Evolutionary conservation across 2,797 vertebrate species (phyloP).

Genomic region (Atherinosoma microstoma): DNA sequence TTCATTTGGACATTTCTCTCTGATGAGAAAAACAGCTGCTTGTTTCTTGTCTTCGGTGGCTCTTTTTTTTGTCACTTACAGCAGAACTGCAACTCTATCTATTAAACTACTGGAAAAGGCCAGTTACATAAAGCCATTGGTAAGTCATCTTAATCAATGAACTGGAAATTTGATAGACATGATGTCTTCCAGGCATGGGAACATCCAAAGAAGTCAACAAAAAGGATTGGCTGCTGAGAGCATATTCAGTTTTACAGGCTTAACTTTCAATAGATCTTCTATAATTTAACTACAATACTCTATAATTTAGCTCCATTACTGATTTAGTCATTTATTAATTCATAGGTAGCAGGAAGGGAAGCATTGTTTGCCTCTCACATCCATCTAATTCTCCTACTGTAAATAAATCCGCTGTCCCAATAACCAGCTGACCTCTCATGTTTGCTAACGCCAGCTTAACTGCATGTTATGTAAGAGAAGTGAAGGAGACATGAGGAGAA

Average conservation of each 20-base stretch:
- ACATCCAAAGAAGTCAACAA: constrained; percentile 19
- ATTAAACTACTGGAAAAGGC: constrained; percentile 43
- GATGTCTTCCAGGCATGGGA: constrained; percentile 27
- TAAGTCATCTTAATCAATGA: constrained; percentile 69
- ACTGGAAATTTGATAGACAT: constrained; percentile 27
- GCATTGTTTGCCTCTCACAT: constrained; percentile 31
- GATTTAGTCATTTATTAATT: constrained; percentile 13
- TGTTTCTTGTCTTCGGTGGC: constrained; percentile 2
- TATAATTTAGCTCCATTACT: constrained; percentile 7
- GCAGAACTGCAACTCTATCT: constrained; percentile 13
- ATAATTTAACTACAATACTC: constrained; percentile 5
- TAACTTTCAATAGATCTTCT: constrained; percentile 15
- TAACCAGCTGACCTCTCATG: constrained; percentile 77
- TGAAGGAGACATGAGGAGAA: constrained; percentile 46
- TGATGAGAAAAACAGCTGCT: constrained; percentile 13
- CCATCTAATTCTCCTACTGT: constrained; percentile 41
- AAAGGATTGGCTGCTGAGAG: constrained; percentile 16
- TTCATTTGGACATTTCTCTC: constrained; percentile 46
- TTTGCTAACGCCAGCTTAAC: constrained; percentile 75
- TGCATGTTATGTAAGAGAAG: constrained; percentile 68
- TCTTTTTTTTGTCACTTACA: constrained; percentile 16
- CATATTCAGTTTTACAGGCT: neutral
- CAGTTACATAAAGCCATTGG: constrained; percentile 66
- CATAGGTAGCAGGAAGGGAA: neutral
- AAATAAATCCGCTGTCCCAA: constrained; percentile 70